Evolutionary conservation across 1,140 invertebrate genomes (phyloP).

Genomic region (Cyclargus thomasi): DNA sequence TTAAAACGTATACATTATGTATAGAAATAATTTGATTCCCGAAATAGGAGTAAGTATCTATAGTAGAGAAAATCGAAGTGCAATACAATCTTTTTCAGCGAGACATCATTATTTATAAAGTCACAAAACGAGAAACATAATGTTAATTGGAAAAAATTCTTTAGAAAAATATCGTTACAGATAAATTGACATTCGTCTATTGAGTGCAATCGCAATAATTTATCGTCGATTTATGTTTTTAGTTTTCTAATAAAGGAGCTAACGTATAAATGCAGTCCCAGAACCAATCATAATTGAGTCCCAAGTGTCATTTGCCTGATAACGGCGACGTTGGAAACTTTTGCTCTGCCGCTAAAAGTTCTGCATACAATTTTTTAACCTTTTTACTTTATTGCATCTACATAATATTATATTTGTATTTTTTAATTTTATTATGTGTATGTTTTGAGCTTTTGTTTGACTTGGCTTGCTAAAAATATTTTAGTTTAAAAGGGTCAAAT

Average conservation of each 20-base stretch:
- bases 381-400: neutral
- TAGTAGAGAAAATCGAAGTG: no score
- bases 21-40: no score
- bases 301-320: conserved; percentile 54
- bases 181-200: neutral
- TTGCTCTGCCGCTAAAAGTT: conserved; percentile 19
- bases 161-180: neutral
- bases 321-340: conserved; percentile 38
- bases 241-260: conserved; percentile 16
- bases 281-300: conserved; percentile 64
- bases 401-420: no score
- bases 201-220: neutral
- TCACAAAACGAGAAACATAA: neutral
- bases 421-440: no score
- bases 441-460: no score
- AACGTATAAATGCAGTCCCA: conserved; percentile 46
- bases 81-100: no score
- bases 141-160: neutral
- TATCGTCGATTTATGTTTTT: conserved; percentile 13
- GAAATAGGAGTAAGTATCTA: no score
- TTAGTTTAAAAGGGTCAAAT: no score
- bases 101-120: neutral
- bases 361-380: conserved; percentile 6
- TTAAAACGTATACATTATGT: no score
- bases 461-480: no score